phyloP scores from a whole-genome alignment of 2,797 vertebrate species.

The Lacerta viridis region DNA sequence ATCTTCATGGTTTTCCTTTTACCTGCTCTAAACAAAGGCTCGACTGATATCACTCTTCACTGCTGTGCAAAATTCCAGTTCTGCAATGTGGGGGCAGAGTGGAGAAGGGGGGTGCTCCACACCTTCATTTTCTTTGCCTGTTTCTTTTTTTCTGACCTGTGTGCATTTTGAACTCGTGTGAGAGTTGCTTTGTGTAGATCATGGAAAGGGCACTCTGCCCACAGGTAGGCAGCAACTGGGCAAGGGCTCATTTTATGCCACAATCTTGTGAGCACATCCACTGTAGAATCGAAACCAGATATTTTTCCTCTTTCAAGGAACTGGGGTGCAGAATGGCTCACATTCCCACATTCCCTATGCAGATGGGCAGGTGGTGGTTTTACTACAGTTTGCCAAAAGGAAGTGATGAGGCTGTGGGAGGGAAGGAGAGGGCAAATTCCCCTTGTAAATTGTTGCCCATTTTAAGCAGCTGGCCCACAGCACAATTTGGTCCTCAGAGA shows the following conservation, averaged over 20 bases:
- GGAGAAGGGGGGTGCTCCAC: too few species aligned
- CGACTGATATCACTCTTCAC: neutral
- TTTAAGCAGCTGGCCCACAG: neutral
- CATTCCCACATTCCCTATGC: neutral
- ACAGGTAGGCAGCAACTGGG: neutral
- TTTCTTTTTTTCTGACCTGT: too few species aligned
- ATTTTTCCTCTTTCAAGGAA: neutral
- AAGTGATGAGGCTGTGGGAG: neutral
- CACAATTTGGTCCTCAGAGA: neutral
- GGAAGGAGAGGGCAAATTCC: neutral
- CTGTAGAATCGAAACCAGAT: neutral
- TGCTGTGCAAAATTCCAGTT: neutral
- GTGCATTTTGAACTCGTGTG: neutral
- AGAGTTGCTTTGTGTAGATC: neutral
- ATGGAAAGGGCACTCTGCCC: neutral
- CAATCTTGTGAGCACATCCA: neutral
- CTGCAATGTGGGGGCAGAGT: neutral
- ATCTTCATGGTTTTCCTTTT: neutral
- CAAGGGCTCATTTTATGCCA: too few species aligned
- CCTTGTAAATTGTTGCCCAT: neutral
- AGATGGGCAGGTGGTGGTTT: neutral
- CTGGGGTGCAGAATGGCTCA: neutral
- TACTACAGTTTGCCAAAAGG: neutral
- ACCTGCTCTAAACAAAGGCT: fast-evolving
- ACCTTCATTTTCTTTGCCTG: neutral